Conservation (phyloP, 2,797 vertebrate genomes). For the Centropyge bicolor region DNA sequence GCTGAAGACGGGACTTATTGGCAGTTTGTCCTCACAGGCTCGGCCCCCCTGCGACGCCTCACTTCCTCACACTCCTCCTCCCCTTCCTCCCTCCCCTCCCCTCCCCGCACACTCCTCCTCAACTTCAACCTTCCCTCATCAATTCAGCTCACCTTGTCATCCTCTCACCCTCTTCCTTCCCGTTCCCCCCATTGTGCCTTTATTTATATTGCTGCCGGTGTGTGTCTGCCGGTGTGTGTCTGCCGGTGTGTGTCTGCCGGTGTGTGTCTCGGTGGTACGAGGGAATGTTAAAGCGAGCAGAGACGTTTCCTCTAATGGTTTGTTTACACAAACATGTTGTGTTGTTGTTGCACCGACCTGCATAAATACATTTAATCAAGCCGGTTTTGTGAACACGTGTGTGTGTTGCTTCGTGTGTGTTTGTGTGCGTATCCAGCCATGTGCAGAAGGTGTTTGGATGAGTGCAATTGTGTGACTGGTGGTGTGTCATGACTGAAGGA, state of each 20-base stretch:
- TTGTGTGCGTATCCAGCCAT: not conserved
- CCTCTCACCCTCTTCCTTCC: slow-evolving; percentile 7
- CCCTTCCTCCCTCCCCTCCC: not conserved
- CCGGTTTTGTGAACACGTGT: not conserved
- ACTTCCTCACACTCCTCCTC: slow-evolving; percentile 1
- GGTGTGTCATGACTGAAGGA: slow-evolving; percentile 17
- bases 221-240: not conserved
- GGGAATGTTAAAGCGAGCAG: not conserved
- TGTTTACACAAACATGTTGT: not conserved
- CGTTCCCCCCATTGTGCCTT: not conserved
- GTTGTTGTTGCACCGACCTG: not conserved
- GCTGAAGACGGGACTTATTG: not conserved
- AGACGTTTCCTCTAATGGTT: not conserved
- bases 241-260: not conserved
- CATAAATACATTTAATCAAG: not conserved
- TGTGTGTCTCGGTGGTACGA: not conserved
- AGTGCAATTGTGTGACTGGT: not conserved
- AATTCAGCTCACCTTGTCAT: not conserved
- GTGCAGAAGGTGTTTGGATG: not conserved
- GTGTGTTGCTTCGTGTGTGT: not conserved
- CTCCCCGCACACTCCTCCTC: not conserved
- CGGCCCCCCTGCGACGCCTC: not conserved
- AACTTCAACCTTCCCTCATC: slow-evolving; percentile 6
- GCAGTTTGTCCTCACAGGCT: slow-evolving; percentile 9
- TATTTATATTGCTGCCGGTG: slow-evolving; percentile 29